Evolutionary conservation across 2,888 invertebrate species (phyloP).

Genomic region (Xanthorhoe designata): DNA sequence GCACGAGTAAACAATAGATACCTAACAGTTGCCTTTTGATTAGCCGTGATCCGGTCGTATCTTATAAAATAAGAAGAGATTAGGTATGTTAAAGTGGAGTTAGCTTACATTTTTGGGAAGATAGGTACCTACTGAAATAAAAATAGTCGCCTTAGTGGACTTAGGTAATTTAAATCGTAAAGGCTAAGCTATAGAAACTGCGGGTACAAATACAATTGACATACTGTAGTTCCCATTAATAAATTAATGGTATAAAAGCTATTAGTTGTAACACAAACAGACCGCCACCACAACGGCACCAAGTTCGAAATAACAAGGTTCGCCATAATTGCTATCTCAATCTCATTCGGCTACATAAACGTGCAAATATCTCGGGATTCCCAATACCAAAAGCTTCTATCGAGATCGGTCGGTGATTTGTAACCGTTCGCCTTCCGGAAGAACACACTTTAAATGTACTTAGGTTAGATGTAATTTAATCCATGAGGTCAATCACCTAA

Average conservation of each 20-base stretch:
- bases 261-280: too few species aligned
- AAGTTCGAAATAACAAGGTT: background rate
- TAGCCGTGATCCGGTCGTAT: too few species aligned
- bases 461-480: slow-evolving; percentile 52
- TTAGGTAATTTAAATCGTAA: too few species aligned
- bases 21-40: background rate
- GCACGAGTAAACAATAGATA: slow-evolving; percentile 34
- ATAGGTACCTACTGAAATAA: too few species aligned
- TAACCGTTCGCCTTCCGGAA: slow-evolving; percentile 65
- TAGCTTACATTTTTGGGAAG: too few species aligned
- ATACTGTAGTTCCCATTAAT: too few species aligned
- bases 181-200: too few species aligned
- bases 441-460: slow-evolving; percentile 58
- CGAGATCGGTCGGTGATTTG: slow-evolving; percentile 60
- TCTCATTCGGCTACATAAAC: slow-evolving; percentile 59
- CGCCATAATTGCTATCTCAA: slow-evolving; percentile 43
- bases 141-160: too few species aligned
- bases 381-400: slow-evolving; percentile 51
- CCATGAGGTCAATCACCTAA: slow-evolving; percentile 64
- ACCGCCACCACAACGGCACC: slow-evolving; percentile 2
- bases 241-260: too few species aligned
- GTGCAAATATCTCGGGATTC: slow-evolving; percentile 67
- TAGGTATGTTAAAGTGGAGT: too few species aligned
- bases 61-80: too few species aligned
- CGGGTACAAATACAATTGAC: too few species aligned